Evolutionary conservation across 2,113 vertebrate species (phyloP).

Genomic region (Parus major): DNA sequence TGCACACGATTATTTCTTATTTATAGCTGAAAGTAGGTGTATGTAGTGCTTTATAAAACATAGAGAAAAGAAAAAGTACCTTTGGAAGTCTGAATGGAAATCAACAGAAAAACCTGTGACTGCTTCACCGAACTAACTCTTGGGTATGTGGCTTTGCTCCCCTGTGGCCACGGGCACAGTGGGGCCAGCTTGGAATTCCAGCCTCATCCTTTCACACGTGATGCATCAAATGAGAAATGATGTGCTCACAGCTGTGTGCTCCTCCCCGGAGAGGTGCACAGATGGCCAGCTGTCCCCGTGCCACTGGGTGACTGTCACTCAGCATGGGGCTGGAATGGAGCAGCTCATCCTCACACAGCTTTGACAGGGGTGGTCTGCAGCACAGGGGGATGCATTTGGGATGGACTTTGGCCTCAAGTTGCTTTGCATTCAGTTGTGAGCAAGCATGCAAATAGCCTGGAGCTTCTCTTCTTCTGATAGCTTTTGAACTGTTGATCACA

Average conservation of each 20-base stretch:
- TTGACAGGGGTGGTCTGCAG: background rate
- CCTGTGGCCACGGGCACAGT: background rate
- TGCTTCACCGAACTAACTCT: background rate
- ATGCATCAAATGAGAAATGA: background rate
- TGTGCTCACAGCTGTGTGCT: background rate
- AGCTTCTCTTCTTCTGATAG: background rate
- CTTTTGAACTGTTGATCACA: background rate
- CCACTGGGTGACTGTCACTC: background rate
- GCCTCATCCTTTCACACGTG: background rate
- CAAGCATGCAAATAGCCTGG: background rate
- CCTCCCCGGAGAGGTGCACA: background rate
- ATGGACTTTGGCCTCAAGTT: background rate
- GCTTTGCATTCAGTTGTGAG: background rate
- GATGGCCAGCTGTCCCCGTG: background rate
- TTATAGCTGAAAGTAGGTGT: slow-evolving; percentile 58
- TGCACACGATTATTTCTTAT: slow-evolving; percentile 59
- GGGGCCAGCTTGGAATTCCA: background rate
- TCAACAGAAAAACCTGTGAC: background rate
- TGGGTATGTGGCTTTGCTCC: background rate
- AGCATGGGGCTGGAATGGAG: background rate
- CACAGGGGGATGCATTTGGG: accelerated
- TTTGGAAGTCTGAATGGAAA: slow-evolving; percentile 30
- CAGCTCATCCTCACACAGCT: background rate
- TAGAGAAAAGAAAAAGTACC: background rate
- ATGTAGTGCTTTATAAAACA: background rate